Base-by-base conservation (phyloP, 2,888 invertebrate species). In the Glyphotaelius pellucidus region DNA sequence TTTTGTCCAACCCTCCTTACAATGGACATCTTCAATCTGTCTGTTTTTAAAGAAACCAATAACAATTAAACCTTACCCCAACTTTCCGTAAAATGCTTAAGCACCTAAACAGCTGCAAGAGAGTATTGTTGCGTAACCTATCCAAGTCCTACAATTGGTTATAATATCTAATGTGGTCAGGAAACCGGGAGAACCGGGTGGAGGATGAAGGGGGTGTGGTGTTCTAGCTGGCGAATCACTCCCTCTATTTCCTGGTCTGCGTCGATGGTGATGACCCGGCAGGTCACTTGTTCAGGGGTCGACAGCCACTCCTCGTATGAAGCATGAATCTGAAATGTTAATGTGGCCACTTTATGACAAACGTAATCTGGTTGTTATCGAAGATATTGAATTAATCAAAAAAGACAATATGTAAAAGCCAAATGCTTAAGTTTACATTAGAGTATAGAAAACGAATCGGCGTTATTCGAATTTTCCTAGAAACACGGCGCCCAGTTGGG, bases 261-360 rank as follows among this genome's bases (percentile, higher is more conserved):
- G 88, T 96, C 95, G 80, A 96, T 95, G 0, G 95, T 95, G 88
- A 96, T 94, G 91, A 96, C 95, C 94, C 96, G 96, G 93, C 96
- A 96, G 89, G 95, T 95, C 1, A 96, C 94, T 25, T 95, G 94
- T 0, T 95, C 94, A 15, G 93, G 92, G 3, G 94, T 94, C 92
- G 94, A 95, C 38, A 96, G 92, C 96, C 96, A 96, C 80, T 94
- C 94, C 93, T 96, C 96, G 91, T 96, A 96, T 0, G 96, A 95
- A 30, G 95, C 95, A 83, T 96, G 96, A 0, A 96, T 95, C 96
- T 96, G 94, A 30, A 93, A 92, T 19, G 31, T 79, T 83, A 81
- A 81, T 81, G n/a, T 25, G 52, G 52, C 19, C 52, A 67, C 52
- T 67, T n/a, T 67, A 7, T 32, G 11, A 85, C 35, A 42, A 25